These are phyloP conservation scores for Sisor rabdophorus DNA, from an alignment of 2,113 vertebrate species.

Conservation along the genomic window DNA sequence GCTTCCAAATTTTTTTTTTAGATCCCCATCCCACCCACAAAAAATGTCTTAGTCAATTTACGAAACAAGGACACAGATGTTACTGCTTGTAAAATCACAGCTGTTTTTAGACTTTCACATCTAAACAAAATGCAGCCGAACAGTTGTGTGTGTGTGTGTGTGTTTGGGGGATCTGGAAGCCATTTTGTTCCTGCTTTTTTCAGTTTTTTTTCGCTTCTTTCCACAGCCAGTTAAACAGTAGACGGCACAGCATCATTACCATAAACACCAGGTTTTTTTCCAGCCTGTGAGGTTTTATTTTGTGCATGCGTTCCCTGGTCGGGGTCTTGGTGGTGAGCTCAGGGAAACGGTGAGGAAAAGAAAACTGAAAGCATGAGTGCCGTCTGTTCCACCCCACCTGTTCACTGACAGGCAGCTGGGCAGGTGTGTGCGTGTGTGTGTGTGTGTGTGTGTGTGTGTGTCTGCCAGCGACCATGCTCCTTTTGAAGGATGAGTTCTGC, in stretches of 20 bases:
- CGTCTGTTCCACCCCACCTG: slow-evolving; percentile 53
- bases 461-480: not conserved
- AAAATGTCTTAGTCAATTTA: not conserved
- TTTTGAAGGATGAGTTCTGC: slow-evolving; percentile 21
- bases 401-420: slow-evolving; percentile 45
- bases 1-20: not conserved
- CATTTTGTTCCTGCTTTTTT: slow-evolving; percentile 20
- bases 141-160: not conserved
- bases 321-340: slow-evolving; percentile 23
- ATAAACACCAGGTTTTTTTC: not conserved
- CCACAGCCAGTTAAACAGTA: slow-evolving; percentile 9
- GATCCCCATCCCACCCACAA: not conserved
- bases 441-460: slow-evolving; percentile 15
- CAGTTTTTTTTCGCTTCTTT: not conserved
- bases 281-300: slow-evolving; percentile 18
- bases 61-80: not conserved
- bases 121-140: slow-evolving; percentile 22
- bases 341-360: slow-evolving; percentile 29
- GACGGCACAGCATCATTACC: slow-evolving; percentile 25
- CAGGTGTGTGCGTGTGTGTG: slow-evolving; percentile 34
- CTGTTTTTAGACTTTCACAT: slow-evolving; percentile 19
- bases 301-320: slow-evolving; percentile 20
- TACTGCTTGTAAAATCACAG: not conserved
- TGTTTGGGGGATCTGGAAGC: slow-evolving; percentile 14
- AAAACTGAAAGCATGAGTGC: slow-evolving; percentile 30